phyloP scores from a whole-genome alignment of 2,113 vertebrate species.

The Zeus faber region DNA sequence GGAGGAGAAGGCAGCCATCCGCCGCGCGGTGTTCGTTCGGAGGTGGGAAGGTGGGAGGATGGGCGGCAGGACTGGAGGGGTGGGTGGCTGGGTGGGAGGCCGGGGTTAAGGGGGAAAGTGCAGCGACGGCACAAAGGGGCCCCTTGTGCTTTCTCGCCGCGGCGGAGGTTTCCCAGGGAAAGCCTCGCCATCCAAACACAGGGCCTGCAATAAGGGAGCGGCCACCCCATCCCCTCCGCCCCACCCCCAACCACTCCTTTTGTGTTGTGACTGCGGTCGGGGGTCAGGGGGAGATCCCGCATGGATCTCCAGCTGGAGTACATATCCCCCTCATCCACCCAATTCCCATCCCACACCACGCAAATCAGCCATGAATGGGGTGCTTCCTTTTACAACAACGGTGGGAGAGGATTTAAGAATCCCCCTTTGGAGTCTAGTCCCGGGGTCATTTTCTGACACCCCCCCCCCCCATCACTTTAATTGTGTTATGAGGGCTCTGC shows the following conservation, averaged over 20 bases:
- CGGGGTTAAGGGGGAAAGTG: slow-evolving; percentile 4
- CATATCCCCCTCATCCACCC: too few species aligned
- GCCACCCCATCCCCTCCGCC: not conserved
- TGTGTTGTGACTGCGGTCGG: too few species aligned
- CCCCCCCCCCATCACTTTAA: too few species aligned
- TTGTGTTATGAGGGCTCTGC: too few species aligned
- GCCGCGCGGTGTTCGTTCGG: not conserved
- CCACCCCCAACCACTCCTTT: slow-evolving; percentile 15
- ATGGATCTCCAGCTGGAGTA: too few species aligned
- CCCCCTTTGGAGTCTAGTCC: too few species aligned
- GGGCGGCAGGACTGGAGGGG: not conserved
- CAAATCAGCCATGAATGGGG: too few species aligned
- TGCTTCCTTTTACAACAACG: too few species aligned
- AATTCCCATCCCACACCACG: too few species aligned
- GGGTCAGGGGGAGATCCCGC: too few species aligned
- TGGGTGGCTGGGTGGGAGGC: not conserved
- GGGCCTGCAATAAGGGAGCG: slow-evolving; percentile 28
- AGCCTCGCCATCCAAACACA: slow-evolving; percentile 29
- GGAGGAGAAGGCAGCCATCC: not conserved
- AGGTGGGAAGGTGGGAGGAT: not conserved
- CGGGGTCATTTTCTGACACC: too few species aligned
- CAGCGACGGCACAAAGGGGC: slow-evolving; percentile 43
- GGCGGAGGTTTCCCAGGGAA: slow-evolving; percentile 53
- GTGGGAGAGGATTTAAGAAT: too few species aligned
- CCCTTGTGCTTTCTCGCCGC: slow-evolving; percentile 47